Conservation (phyloP, 2,797 vertebrate genomes). For the Steatocranus sp. region DNA sequence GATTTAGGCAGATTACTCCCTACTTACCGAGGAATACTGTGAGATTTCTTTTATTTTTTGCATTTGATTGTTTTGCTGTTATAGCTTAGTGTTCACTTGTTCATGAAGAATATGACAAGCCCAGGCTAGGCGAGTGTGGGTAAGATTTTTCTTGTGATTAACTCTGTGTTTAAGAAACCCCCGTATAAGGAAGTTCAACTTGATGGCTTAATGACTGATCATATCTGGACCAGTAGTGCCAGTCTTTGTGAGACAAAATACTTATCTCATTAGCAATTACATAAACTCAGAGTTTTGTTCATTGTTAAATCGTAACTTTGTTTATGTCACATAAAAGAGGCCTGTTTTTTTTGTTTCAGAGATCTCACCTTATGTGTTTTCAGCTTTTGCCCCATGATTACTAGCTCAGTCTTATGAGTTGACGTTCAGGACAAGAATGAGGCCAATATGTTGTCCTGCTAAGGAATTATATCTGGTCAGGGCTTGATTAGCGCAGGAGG, state of each 20-base stretch:
- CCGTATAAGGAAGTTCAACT: background rate
- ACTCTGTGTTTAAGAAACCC: background rate
- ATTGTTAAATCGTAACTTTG: background rate
- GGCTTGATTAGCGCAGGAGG: slow-evolving; percentile 45
- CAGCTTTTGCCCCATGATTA: background rate
- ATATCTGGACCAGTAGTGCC: background rate
- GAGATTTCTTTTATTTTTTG: background rate
- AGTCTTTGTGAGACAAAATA: background rate
- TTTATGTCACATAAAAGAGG: background rate
- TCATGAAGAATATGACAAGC: background rate
- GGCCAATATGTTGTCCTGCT: background rate
- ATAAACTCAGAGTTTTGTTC: background rate
- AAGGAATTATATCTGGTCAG: slow-evolving; percentile 21
- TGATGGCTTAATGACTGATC: background rate
- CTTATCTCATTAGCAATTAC: background rate
- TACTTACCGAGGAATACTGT: background rate
- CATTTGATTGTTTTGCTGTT: background rate
- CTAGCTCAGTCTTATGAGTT: background rate
- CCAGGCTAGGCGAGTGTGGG: background rate
- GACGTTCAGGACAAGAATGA: background rate
- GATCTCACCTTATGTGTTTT: background rate
- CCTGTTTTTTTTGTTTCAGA: background rate
- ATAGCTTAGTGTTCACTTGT: background rate
- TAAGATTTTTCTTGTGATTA: background rate
- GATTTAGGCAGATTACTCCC: background rate